Percentiles rank a stretch among this genome's conserved stretches.
Evolutionary conservation across 2,113 vertebrate species (phyloP).

Genomic region (Gallinago jamesoni): DNA sequence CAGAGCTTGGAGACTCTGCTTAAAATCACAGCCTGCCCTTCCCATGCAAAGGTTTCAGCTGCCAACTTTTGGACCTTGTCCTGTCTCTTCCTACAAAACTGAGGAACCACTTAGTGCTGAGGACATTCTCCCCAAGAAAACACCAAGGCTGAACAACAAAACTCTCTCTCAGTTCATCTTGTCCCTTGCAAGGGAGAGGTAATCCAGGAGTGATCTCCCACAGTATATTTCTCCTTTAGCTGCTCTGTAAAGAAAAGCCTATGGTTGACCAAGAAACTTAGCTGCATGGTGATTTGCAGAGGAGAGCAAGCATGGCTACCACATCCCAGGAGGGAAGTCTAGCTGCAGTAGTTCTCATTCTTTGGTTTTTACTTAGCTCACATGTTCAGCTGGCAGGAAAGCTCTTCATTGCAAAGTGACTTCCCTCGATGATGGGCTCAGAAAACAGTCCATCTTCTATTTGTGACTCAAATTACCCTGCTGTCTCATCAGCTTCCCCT

Average conservation of each 20-base stretch:
- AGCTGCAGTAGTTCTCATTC: background rate
- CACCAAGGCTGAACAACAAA: background rate
- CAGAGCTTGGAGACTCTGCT: background rate
- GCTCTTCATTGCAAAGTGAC: background rate
- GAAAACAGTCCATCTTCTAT: background rate
- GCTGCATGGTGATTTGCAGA: background rate
- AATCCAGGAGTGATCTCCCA: background rate
- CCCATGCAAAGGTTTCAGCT: background rate
- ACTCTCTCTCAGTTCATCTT: background rate
- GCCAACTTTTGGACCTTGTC: background rate
- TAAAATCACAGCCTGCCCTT: background rate
- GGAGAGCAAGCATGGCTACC: background rate
- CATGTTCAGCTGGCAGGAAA: background rate
- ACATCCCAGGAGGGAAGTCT: background rate
- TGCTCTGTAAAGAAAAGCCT: background rate
- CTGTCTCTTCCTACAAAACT: background rate
- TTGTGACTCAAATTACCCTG: background rate
- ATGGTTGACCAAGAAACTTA: fast-evolving
- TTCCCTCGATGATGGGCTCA: background rate
- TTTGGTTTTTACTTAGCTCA: background rate
- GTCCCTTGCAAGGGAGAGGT: background rate
- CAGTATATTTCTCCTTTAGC: background rate
- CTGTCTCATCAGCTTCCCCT: background rate
- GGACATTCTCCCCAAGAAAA: background rate
- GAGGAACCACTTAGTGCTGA: background rate